phyloP scores from a whole-genome alignment of 1,140 invertebrate genomes.

The Aphaenogaster floridana region DNA sequence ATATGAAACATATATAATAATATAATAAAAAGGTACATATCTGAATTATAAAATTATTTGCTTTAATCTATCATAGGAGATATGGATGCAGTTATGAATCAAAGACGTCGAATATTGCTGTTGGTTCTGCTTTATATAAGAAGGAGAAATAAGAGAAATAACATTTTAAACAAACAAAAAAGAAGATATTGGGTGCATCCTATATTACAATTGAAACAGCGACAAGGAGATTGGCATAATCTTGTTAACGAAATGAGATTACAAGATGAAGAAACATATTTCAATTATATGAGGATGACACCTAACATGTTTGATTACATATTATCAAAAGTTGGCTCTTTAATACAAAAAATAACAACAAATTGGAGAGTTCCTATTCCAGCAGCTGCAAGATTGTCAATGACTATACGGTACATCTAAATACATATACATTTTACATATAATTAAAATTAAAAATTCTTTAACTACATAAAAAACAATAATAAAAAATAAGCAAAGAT shows the following conservation, averaged over 20 bases:
- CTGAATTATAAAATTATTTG: too few species aligned
- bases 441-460: too few species aligned
- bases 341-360: conserved; percentile 8
- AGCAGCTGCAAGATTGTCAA: conserved; percentile 24
- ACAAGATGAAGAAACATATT: background rate
- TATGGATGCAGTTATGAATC: background rate
- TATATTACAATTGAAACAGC: background rate
- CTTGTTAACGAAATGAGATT: background rate
- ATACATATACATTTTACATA: too few species aligned
- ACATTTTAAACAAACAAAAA: background rate
- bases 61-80: background rate
- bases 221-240: conserved; percentile 16
- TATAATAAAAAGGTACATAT: too few species aligned
- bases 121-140: background rate
- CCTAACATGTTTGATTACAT: background rate
- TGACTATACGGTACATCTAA: conserved; percentile 4
- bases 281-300: conserved; percentile 17
- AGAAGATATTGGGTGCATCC: background rate
- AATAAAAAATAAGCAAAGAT: background rate
- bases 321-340: background rate
- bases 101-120: background rate
- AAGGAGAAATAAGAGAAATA: background rate
- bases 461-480: background rate
- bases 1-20: too few species aligned
- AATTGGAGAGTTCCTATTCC: conserved; percentile 1